Evolutionary conservation across 2,797 vertebrate genomes (phyloP).

Genomic region (Gobionotothen gibberifrons): DNA sequence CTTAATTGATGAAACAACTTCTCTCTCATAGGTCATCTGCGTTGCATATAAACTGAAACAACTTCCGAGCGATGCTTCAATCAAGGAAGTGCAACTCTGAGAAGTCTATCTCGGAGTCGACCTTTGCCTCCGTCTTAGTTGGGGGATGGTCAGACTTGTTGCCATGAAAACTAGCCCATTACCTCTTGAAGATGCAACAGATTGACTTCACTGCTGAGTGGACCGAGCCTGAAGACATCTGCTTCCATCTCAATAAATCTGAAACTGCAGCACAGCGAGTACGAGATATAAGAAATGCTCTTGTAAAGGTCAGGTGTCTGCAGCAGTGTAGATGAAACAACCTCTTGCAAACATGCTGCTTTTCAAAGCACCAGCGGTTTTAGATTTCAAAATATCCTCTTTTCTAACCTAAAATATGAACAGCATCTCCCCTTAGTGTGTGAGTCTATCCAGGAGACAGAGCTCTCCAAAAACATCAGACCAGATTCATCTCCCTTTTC

Average conservation of each 20-base stretch:
- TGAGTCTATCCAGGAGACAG: background rate
- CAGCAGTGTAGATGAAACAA: background rate
- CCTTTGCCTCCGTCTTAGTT: slow-evolving; percentile 29
- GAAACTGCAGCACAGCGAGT: background rate
- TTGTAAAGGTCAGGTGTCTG: slow-evolving; percentile 1
- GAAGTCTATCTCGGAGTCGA: slow-evolving; percentile 33
- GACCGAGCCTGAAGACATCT: slow-evolving; percentile 3
- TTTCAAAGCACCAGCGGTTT: background rate
- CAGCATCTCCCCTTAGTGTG: background rate
- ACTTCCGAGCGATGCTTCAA: background rate
- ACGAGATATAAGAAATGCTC: slow-evolving; percentile 2
- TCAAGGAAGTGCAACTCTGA: slow-evolving; percentile 34
- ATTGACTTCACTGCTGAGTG: slow-evolving; percentile 24
- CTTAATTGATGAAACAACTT: background rate
- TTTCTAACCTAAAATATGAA: background rate
- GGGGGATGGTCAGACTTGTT: slow-evolving; percentile 23
- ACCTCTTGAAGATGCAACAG: slow-evolving; percentile 17
- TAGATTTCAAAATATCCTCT: background rate
- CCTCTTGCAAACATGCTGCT: slow-evolving; percentile 1
- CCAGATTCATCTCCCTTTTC: background rate
- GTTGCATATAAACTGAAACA: slow-evolving; percentile 14
- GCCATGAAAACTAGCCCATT: slow-evolving; percentile 43
- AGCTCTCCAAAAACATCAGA: background rate
- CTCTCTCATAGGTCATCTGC: background rate
- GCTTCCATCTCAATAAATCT: slow-evolving; percentile 27